phyloP scores from a whole-genome alignment of 2,888 invertebrate genomes.

The Euphydryas editha region DNA sequence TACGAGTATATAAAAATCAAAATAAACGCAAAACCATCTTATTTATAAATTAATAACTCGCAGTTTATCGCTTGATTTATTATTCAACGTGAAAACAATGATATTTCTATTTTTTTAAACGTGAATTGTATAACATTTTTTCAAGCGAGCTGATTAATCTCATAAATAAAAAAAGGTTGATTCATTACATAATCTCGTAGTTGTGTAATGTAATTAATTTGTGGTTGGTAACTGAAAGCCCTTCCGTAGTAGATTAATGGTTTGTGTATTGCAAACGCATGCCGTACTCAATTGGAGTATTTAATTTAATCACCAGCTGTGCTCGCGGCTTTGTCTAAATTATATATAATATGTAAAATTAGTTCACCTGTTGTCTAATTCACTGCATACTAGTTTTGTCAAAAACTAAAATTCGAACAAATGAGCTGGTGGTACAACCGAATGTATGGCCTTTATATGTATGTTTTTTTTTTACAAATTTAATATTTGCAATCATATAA shows the following conservation, averaged over 20 bases:
- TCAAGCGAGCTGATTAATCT: slow-evolving; percentile 3
- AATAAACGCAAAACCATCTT: background rate
- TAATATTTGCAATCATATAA: too few species aligned
- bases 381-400: slow-evolving; percentile 18
- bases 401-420: slow-evolving; percentile 1
- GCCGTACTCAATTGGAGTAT: slow-evolving; percentile 48
- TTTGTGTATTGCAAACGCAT: slow-evolving; percentile 62
- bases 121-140: background rate
- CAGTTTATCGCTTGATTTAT: background rate
- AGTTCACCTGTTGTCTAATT: slow-evolving; percentile 27
- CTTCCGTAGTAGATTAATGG: slow-evolving; percentile 67
- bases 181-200: slow-evolving; percentile 48
- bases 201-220: slow-evolving; percentile 70
- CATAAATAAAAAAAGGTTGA: slow-evolving; percentile 31
- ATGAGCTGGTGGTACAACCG: background rate
- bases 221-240: slow-evolving; percentile 69
- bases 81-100: background rate
- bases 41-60: background rate
- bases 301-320: slow-evolving; percentile 48
- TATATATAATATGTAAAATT: slow-evolving; percentile 40
- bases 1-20: background rate
- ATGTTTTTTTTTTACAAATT: background rate
- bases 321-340: slow-evolving; percentile 46
- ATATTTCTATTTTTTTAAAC: background rate
- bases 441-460: background rate